Conservation (phyloP, 2,888 invertebrate genomes). For the Sinodicranocentrus sp. region DNA sequence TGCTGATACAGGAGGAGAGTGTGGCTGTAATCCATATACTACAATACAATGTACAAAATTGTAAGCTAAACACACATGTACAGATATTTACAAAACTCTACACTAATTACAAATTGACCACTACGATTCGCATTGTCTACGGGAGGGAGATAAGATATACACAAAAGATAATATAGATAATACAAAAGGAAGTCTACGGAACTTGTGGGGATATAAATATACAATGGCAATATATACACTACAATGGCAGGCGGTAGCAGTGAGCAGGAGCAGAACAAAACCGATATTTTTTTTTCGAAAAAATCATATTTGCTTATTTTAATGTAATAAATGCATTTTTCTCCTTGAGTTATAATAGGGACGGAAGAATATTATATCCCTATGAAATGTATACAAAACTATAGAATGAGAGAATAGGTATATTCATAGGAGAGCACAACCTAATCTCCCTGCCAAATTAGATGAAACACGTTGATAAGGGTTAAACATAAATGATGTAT, state of each 20-base stretch:
- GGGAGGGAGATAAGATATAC: slow-evolving; percentile 5
- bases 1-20: slow-evolving; percentile 5
- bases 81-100: slow-evolving; percentile 28
- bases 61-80: slow-evolving; percentile 24
- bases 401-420: background rate
- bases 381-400: background rate
- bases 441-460: slow-evolving; percentile 12
- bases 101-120: slow-evolving; percentile 56
- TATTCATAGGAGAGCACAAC: background rate
- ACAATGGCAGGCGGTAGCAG: slow-evolving; percentile 2
- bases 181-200: background rate
- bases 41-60: slow-evolving; percentile 55
- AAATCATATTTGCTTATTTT: too few species aligned
- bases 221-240: background rate
- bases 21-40: slow-evolving; percentile 34
- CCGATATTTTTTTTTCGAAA: background rate
- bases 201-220: background rate
- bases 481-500: slow-evolving; percentile 12
- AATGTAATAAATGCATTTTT: slow-evolving; percentile 40
- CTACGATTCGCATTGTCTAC: slow-evolving; percentile 39
- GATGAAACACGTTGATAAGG: background rate
- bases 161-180: background rate
- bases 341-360: slow-evolving; percentile 49
- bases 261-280: slow-evolving; percentile 6
- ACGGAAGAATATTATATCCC: slow-evolving; percentile 1